phyloP scores from a whole-genome alignment of 2,113 vertebrate genomes.

The Elanus axillaris region DNA sequence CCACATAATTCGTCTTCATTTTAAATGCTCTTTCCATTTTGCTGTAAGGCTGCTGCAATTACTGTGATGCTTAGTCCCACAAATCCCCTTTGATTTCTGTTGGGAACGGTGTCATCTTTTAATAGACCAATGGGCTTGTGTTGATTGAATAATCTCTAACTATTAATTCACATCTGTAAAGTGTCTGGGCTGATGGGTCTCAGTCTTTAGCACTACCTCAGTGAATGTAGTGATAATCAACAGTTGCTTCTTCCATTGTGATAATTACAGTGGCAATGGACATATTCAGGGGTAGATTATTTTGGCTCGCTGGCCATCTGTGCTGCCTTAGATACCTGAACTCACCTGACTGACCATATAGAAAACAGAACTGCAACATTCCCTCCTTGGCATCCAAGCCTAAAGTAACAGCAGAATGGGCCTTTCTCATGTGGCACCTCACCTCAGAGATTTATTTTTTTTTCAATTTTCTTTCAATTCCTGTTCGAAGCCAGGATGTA shows the following conservation, averaged over 20 bases:
- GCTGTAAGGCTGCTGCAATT: accelerated
- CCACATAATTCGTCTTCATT: too few relatives aligned
- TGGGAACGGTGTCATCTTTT: background rate
- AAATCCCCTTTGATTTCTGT: background rate
- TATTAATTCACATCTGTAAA: background rate
- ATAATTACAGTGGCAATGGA: background rate
- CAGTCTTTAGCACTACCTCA: background rate
- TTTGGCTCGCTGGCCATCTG: background rate
- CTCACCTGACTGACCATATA: background rate
- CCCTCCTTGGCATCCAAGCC: background rate
- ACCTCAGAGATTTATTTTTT: background rate
- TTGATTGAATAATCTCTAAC: background rate
- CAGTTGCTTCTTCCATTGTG: background rate
- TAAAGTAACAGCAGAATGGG: background rate
- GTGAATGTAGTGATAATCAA: background rate
- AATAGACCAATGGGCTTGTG: background rate
- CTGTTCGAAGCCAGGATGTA: background rate
- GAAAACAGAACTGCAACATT: background rate
- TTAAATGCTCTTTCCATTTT: background rate
- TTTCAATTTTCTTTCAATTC: background rate
- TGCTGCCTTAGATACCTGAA: background rate
- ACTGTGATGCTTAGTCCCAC: accelerated
- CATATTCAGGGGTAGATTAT: background rate
- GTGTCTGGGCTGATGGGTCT: background rate
- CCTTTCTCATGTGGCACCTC: background rate